Evolutionary conservation across 2,797 vertebrate species (phyloP).

Genomic region (Miichthys miiuy): DNA sequence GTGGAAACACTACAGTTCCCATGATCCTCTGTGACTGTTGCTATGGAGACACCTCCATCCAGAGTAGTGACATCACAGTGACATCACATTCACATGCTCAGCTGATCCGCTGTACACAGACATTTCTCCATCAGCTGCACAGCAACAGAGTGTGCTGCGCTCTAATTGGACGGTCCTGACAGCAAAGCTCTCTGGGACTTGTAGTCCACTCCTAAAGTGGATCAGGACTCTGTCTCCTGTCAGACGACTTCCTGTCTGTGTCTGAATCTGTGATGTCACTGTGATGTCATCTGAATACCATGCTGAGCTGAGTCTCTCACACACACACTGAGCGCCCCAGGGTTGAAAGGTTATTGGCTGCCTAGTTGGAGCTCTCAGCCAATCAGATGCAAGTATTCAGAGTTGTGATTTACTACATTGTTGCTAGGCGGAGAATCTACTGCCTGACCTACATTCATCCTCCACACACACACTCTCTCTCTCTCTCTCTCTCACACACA

Average conservation of each 20-base stretch:
- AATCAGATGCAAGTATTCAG: constrained; percentile 79
- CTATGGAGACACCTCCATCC: constrained; percentile 14
- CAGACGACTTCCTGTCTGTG: not conserved
- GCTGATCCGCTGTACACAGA: not conserved
- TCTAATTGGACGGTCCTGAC: constrained; percentile 41
- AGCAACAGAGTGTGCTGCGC: constrained; percentile 46
- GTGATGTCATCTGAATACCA: constrained; percentile 16
- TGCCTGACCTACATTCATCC: constrained; percentile 76
- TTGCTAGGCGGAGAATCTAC: constrained; percentile 84
- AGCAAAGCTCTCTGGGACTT: constrained; percentile 39
- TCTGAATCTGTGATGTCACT: constrained; percentile 29
- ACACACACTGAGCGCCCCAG: constrained; percentile 46
- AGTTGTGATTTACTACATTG: constrained; percentile 84
- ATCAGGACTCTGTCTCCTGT: not conserved
- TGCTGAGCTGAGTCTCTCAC: not conserved
- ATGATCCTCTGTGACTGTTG: constrained; percentile 18
- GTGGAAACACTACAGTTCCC: constrained; percentile 31
- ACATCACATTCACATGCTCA: constrained; percentile 5
- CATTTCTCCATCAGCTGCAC: constrained; percentile 18
- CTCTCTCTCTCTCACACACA: no score
- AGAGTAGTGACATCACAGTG: constrained; percentile 27
- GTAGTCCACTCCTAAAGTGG: not conserved
- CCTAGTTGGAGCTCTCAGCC: constrained; percentile 74
- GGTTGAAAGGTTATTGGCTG: constrained; percentile 87
- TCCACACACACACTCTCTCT: constrained; percentile 50